Evolutionary conservation across 1,140 invertebrate species (phyloP), one percentile per base, ranked within the genome.

Genomic region (Rhynchophorus ferrugineus): DNA sequence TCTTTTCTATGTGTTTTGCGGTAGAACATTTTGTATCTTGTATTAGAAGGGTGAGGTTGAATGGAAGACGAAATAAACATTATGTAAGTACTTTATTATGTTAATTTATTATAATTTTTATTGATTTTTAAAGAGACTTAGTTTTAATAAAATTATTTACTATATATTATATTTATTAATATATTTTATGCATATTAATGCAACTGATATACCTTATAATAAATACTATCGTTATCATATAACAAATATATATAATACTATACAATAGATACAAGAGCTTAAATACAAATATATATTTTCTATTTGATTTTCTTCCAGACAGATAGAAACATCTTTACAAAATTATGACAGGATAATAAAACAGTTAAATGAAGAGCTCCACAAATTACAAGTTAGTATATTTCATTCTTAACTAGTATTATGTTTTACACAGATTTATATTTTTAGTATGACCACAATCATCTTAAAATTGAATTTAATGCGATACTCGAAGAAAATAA

Each of bases 381-480:
- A 61, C 20, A 54, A 17, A 17, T 61, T 61, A 52, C 56, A 63
- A 36, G 65, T 67, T 57, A 56, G 36, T 52, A 49, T 54, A 43
- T 22, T 24, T 50, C 19, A 11, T 56, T 39, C n/a, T 29, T 6
- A 29, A 29, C 11, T 6, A 29, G 24, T 29, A 11, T 29, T 11
- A 6, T 5, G 11, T 29, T 6, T 29, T 29, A 6, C 24, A 29
- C 24, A 29, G 24, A 14, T 34, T 45, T 35, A 19, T 38, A 24
- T 33, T 60, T 63, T 37, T 36, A 69, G 65, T 41, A 33, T 33
- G 64, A 66, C 57, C 61, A 66, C 49, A 34, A 57, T n/a, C 24
- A 46, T 42, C 43, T 66, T 18, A 64, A 59, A 43, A 35, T 29
- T 19, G 57, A 66, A 57, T 41, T 67, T 33, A 43, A 35, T 7